Conservation (phyloP, 1,140 invertebrate species). For the Drosophila repleta region DNA sequence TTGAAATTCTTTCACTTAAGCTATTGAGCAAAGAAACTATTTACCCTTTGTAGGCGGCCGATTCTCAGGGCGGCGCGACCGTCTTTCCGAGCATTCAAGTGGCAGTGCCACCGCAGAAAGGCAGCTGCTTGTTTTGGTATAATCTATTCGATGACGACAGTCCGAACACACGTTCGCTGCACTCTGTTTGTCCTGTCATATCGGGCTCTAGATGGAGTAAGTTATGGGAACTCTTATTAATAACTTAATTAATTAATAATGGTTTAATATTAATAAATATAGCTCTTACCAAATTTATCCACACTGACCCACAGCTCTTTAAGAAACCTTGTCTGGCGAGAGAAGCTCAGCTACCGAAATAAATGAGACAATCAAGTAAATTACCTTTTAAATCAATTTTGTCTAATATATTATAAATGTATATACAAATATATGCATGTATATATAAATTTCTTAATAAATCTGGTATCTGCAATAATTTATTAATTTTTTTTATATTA, state of each 20-base stretch:
- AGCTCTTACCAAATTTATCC: slow-evolving; percentile 59
- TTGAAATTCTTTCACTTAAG: no score
- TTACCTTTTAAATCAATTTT: no score
- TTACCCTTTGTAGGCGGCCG: slow-evolving; percentile 89
- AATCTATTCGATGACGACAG: slow-evolving; percentile 95
- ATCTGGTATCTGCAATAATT: no score
- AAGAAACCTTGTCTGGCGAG: slow-evolving; percentile 26
- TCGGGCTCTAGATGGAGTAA: slow-evolving; percentile 96
- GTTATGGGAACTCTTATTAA: not conserved
- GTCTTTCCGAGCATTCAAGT: slow-evolving; percentile 95
- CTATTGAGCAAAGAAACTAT: not conserved
- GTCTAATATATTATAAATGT: no score
- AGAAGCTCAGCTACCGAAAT: not conserved
- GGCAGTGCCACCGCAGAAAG: slow-evolving; percentile 93
- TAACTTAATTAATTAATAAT: no score
- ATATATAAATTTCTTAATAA: no score
- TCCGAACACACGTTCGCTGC: slow-evolving; percentile 95
- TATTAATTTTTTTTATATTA: no score
- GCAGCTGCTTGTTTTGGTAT: slow-evolving; percentile 96
- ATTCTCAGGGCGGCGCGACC: slow-evolving; percentile 97
- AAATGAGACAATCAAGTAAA: no score
- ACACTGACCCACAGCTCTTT: slow-evolving; percentile 47
- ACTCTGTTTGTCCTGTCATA: slow-evolving; percentile 98
- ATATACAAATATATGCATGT: not conserved
- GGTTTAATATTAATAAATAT: no score